Base-by-base conservation (phyloP, 2,113 vertebrate genomes). In the Paratilapia polleni region DNA sequence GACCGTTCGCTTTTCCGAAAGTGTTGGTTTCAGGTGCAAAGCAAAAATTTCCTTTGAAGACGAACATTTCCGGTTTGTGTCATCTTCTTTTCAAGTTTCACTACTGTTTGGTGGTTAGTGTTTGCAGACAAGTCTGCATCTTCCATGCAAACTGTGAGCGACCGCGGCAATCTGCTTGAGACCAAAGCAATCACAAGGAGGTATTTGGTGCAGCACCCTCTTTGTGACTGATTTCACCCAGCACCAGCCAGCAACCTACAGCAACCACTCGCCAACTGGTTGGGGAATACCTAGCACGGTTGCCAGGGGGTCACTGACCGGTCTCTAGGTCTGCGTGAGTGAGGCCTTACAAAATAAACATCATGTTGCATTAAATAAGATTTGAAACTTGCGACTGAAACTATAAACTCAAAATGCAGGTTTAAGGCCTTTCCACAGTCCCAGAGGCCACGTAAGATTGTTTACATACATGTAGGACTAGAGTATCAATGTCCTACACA, bases 261-360 rank as follows among this genome's bases (percentile, higher is more conserved):
- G 22, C 64, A 68, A 49, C 22, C 4, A 47, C 36, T 41, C 36
- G 22, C 22, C 62, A 66, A n/a, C 36, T 0, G 41, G 15, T 49
- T 6, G 41, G 41, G 15, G 41, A 70, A 19, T 28, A 49, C 43
- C 43, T 15, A 2, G 41, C 13, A 26, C 11, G 41, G 41, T 19
- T 26, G 0, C 22, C 38, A 5, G 41, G 26, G 41, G 41, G 64
- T 70, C 26, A n/a, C 22, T 49, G 38, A 47, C 0, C 1, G 2
- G 64, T 26, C 3, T 26, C 1, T 26, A 26, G 38, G 9, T 22
- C 64, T 28, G 41, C 26, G 22, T 28, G 41, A 49, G 3, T 28
- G 41, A 70, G 15, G 24, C 22, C 8, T 73, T 15, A 49, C 0
- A 70, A 70, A 49, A 70, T 28, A 11, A 52, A 52, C 54, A 20